A percentile compares a stretch with the other conserved stretches of the same genome.
Conservation (phyloP, 2,113 vertebrate genomes). For the Ivindomyrus marchei region DNA sequence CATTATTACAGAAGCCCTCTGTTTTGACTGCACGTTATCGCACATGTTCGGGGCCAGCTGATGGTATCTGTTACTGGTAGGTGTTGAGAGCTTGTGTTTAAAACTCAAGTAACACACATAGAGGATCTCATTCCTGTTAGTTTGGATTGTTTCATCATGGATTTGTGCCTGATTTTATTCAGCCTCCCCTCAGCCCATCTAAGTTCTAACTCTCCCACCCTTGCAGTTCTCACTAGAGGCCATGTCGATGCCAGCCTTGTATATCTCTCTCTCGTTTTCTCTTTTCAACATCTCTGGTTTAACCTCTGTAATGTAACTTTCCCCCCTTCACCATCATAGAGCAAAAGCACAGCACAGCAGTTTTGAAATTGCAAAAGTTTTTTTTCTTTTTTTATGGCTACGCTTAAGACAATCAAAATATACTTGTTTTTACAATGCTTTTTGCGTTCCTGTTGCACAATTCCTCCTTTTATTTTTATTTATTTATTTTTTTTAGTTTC, state of each 20-base stretch:
- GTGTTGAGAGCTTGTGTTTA: background rate
- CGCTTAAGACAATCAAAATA: background rate
- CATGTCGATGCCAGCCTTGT: slow-evolving; percentile 48
- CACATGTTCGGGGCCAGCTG: background rate
- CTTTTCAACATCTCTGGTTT: slow-evolving; percentile 33
- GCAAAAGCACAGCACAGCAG: slow-evolving; percentile 76
- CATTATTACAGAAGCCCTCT: background rate
- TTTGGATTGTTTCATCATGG: background rate
- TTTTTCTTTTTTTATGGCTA: slow-evolving; percentile 42
- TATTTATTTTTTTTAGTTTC: slow-evolving; percentile 15
- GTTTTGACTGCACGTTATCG: background rate
- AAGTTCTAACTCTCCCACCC: background rate
- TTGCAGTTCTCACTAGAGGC: slow-evolving; percentile 29
- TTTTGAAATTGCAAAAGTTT: slow-evolving; percentile 46
- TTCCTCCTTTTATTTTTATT: slow-evolving; percentile 34
- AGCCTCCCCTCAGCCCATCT: background rate
- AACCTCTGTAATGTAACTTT: slow-evolving; percentile 55
- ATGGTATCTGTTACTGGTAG: background rate
- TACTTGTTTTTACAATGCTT: slow-evolving; percentile 25
- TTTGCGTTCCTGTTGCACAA: slow-evolving; percentile 67
- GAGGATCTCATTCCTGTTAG: background rate
- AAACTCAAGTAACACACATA: background rate
- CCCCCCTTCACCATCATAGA: slow-evolving; percentile 67
- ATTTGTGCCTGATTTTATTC: background rate
- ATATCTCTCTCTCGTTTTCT: slow-evolving; percentile 50